Conservation (phyloP, 2,113 vertebrate species). For the Cynoglossus semilaevis region DNA sequence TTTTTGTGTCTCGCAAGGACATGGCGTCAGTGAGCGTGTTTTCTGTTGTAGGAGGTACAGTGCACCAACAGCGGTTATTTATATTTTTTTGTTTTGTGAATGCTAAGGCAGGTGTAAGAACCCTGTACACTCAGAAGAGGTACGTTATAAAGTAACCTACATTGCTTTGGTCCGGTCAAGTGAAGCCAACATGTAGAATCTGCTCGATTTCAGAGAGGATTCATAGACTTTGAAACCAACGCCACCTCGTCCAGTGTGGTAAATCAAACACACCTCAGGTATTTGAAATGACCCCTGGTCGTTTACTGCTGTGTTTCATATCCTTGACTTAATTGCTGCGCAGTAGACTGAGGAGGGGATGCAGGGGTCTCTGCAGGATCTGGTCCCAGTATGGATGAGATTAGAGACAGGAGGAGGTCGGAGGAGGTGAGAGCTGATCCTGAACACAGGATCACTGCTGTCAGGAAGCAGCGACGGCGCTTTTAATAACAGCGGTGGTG, state of each 20-base stretch:
- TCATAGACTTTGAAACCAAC: too few species aligned
- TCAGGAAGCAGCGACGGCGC: constrained; percentile 27
- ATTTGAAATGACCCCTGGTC: constrained; percentile 57
- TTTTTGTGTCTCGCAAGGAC: too few species aligned
- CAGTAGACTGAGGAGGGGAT: constrained; percentile 22
- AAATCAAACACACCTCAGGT: constrained; percentile 60
- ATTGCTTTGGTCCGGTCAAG: too few species aligned
- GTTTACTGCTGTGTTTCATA: constrained; percentile 61
- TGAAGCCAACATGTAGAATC: too few species aligned
- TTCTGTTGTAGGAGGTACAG: too few species aligned
- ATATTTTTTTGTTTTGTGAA: too few species aligned
- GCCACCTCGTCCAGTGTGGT: constrained; percentile 14
- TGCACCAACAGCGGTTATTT: too few species aligned
- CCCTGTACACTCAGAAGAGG: too few species aligned
- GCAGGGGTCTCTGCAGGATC: constrained; percentile 46
- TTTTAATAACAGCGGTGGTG: constrained; percentile 37
- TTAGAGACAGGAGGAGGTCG: constrained; percentile 53
- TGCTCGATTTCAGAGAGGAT: too few species aligned
- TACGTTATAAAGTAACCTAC: too few species aligned
- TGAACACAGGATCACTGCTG: constrained; percentile 54
- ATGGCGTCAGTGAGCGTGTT: too few species aligned
- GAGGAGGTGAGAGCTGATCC: constrained; percentile 63
- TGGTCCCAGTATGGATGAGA: constrained; percentile 51
- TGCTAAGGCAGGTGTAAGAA: too few species aligned
- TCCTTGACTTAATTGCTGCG: constrained; percentile 54